Percentiles rank a stretch among this genome's conserved stretches.
phyloP scores from a whole-genome alignment of 23 tunicate genomes.

The Aplidium turbinatum region DNA sequence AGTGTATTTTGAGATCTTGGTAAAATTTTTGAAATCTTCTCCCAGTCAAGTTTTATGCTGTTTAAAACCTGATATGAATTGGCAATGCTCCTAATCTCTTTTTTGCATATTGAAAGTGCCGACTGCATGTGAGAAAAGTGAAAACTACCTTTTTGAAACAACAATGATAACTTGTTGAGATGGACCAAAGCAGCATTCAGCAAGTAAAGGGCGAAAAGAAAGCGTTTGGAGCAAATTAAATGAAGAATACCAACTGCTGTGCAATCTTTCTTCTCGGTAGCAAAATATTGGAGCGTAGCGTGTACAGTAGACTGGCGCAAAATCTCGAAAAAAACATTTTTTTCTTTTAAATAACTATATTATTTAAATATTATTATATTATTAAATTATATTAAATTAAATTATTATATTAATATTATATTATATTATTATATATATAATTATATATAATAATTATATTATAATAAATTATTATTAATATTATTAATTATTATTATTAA shows the following conservation, averaged over 20 bases:
- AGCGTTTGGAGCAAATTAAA: conserved; percentile 31
- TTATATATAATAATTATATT: too few species aligned
- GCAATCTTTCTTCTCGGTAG: conserved; percentile 31
- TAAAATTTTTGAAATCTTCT: conserved; percentile 18
- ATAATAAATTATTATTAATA: too few species aligned
- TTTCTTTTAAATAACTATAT: too few species aligned
- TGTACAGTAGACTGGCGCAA: conserved; percentile 22
- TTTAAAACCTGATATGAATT: conserved; percentile 23
- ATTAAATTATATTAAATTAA: too few species aligned
- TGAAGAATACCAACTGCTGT: conserved; percentile 15
- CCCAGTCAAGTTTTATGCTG: conserved; percentile 23
- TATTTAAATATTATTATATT: too few species aligned
- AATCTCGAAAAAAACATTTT: too few species aligned
- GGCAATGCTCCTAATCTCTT: conserved; percentile 13
- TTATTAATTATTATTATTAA: too few species aligned
- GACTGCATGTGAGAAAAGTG: conserved; percentile 33
- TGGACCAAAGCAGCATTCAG: conserved; percentile 42
- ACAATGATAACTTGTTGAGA: conserved; percentile 34
- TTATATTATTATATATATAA: too few species aligned
- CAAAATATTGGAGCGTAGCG: conserved; percentile 29
- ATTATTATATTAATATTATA: too few species aligned
- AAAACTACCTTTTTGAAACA: conserved; percentile 35
- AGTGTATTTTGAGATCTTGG: conserved; percentile 22
- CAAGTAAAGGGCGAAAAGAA: conserved; percentile 29
- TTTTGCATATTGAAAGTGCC: conserved; percentile 15